These are phyloP conservation scores for Epistrophe eligans DNA, from an alignment of 2,888 invertebrate genomes.

Conservation along the genomic window DNA sequence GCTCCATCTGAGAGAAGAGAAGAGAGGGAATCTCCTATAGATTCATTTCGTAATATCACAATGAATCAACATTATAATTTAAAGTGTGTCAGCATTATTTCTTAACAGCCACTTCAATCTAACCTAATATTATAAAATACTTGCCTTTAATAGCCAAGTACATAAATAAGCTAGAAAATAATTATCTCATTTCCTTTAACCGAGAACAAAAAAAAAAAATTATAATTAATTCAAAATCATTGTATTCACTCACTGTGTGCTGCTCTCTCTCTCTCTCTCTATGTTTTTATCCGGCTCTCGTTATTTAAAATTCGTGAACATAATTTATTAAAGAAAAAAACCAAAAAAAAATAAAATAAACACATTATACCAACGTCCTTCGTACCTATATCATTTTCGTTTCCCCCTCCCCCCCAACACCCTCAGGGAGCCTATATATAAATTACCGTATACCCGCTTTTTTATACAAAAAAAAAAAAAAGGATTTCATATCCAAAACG, in stretches of 20 bases:
- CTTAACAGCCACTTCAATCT: too few relatives aligned
- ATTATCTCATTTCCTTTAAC: not conserved
- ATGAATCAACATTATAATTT: too few relatives aligned
- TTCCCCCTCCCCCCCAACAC: not conserved
- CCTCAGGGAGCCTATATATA: not conserved
- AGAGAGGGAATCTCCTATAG: too few relatives aligned
- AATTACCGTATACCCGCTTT: not conserved
- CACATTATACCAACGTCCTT: not conserved
- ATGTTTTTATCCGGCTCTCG: not conserved
- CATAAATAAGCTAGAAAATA: not conserved
- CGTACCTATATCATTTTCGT: not conserved
- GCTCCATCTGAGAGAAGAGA: too few relatives aligned
- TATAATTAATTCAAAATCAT: not conserved
- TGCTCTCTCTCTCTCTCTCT: not conserved
- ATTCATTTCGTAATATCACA: too few relatives aligned
- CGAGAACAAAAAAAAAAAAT: not conserved
- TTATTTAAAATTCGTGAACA: conserved; percentile 1
- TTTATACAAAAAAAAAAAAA: not conserved
- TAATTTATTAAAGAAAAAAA: not conserved
- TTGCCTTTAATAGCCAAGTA: too few relatives aligned
- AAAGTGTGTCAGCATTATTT: too few relatives aligned
- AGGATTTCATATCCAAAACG: conserved; percentile 20
- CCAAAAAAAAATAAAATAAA: not conserved
- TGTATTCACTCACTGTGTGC: not conserved
- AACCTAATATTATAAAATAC: too few relatives aligned